These are phyloP conservation scores for Drosophila grimshawi DNA, from an alignment of 1,140 invertebrate species.

Conservation along the genomic window DNA sequence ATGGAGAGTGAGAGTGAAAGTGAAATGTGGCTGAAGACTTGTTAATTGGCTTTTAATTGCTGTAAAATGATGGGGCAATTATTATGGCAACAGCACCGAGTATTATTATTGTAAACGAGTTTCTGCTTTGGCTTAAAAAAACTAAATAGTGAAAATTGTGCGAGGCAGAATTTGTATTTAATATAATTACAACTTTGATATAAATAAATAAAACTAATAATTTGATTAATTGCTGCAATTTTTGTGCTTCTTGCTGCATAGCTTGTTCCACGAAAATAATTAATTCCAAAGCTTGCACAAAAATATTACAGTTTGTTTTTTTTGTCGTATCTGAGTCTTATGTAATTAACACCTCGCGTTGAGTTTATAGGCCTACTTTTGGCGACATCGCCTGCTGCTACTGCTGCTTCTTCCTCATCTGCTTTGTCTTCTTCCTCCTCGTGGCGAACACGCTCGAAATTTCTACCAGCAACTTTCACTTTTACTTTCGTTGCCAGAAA, in stretches of 20 bases:
- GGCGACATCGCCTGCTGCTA: not conserved
- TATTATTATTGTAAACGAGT: not conserved
- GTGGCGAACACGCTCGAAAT: conserved; percentile 53
- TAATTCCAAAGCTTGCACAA: not conserved
- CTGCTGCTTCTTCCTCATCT: not conserved
- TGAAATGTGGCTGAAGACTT: conserved; percentile 65
- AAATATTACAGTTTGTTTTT: conserved; percentile 2
- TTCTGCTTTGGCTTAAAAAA: not conserved
- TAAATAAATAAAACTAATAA: no score
- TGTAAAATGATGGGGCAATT: conserved; percentile 56
- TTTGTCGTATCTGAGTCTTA: conserved; percentile 21
- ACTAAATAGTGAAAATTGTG: not conserved
- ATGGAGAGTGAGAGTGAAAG: conserved; percentile 44
- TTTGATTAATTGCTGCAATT: no score
- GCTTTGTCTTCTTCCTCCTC: conserved; percentile 38
- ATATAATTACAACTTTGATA: not conserved
- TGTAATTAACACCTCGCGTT: conserved; percentile 29
- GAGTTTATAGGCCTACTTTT: conserved; percentile 51
- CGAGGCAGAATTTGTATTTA: not conserved
- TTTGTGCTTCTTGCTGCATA: no score
- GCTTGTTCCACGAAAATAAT: no score
- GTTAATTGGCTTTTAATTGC: conserved; percentile 80
- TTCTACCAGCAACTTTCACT: conserved; percentile 78
- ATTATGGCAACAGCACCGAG: conserved; percentile 20
- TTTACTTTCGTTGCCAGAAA: conserved; percentile 69